phyloP scores from a whole-genome alignment of 2,113 vertebrate genomes.

The Psephotus haematonotus region DNA sequence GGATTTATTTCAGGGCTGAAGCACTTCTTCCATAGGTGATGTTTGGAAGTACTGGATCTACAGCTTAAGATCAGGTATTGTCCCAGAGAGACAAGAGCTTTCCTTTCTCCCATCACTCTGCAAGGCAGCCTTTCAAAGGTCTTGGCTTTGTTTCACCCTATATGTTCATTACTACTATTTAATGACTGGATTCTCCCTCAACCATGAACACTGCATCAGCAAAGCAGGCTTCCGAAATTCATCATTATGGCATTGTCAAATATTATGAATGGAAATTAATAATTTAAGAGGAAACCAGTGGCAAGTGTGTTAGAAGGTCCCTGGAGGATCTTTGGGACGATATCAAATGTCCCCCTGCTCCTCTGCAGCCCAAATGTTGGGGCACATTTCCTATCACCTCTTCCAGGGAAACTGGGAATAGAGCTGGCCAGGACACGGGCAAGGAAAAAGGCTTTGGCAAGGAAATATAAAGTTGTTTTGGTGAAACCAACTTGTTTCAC shows the following conservation, averaged over 20 bases:
- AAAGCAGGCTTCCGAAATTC: conserved; percentile 11
- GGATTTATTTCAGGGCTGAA: background rate
- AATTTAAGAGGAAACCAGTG: background rate
- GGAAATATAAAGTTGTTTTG: background rate
- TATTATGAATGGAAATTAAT: background rate
- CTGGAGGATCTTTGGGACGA: background rate
- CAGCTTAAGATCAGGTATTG: background rate
- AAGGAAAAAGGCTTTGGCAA: background rate
- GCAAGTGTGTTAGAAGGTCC: background rate
- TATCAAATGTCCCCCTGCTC: background rate
- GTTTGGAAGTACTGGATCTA: background rate
- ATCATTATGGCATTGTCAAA: conserved; percentile 36
- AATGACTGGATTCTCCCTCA: conserved; percentile 24
- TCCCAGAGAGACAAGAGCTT: background rate
- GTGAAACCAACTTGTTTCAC: background rate
- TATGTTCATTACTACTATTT: background rate
- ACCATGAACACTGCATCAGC: background rate
- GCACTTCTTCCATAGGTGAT: accelerated
- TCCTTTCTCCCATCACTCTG: background rate
- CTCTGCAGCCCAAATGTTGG: background rate
- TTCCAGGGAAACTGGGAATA: background rate
- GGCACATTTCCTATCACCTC: background rate
- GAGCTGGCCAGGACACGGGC: background rate
- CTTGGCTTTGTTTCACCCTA: background rate
- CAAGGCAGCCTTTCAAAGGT: background rate